Percentiles rank a stretch among this genome's conserved stretches.
Evolutionary conservation across 2,113 vertebrate genomes (phyloP).

Genomic region (Cichladusa arquata): DNA sequence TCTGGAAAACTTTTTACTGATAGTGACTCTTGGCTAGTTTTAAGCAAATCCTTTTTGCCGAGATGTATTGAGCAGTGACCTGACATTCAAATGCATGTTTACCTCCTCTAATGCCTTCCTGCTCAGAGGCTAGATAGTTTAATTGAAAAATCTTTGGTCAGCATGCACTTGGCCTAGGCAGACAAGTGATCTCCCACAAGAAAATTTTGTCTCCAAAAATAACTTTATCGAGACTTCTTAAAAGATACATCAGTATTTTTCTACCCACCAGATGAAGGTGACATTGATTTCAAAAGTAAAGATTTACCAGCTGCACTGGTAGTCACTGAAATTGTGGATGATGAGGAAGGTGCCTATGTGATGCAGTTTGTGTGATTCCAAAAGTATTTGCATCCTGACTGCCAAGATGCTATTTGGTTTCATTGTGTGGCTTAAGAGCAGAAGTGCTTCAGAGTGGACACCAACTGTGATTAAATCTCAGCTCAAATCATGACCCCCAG

Average conservation of each 20-base stretch:
- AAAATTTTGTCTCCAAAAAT: not conserved
- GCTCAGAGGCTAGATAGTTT: not conserved
- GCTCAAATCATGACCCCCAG: not conserved
- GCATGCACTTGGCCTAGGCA: not conserved
- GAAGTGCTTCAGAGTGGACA: not conserved
- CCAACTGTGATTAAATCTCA: not conserved
- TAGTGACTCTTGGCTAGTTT: not conserved
- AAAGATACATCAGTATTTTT: not conserved
- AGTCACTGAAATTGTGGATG: not conserved
- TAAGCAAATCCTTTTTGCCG: not conserved
- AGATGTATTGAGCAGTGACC: not conserved
- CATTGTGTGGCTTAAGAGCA: not conserved
- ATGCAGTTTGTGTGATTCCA: not conserved
- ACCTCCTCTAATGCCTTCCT: not conserved
- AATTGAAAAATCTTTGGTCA: not conserved
- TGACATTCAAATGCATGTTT: not conserved
- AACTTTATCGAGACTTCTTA: not conserved
- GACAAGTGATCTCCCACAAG: not conserved
- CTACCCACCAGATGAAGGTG: not conserved
- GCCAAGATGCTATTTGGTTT: not conserved
- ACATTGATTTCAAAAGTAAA: not conserved
- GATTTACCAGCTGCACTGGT: not conserved
- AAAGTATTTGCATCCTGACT: not conserved
- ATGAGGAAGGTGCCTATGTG: not conserved
- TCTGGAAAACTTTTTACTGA: not conserved